Evolutionary conservation across 2,888 invertebrate species (phyloP).

Genomic region (Calephelis perditalis): DNA sequence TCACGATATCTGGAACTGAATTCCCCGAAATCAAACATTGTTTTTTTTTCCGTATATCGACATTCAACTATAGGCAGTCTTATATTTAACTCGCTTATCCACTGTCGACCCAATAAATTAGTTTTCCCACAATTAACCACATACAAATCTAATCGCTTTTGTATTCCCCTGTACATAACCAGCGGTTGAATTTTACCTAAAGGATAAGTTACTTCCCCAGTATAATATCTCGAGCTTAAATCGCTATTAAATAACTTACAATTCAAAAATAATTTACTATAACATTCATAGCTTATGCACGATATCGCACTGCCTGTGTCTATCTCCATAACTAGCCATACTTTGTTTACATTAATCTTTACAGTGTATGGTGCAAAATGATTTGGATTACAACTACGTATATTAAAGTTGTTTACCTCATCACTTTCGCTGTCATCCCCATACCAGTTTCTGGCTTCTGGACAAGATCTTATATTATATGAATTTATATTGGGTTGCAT

Average conservation of each 20-base stretch:
- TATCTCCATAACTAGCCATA: background rate
- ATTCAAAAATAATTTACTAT: background rate
- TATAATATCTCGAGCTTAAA: background rate
- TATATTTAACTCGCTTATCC: slow-evolving; percentile 16
- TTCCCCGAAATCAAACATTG: background rate
- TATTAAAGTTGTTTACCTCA: background rate
- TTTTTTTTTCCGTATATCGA: background rate
- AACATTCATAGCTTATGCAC: background rate
- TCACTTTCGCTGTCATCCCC: background rate
- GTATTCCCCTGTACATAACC: slow-evolving; percentile 15
- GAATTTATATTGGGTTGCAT: background rate
- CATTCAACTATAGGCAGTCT: slow-evolving; percentile 3
- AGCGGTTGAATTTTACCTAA: slow-evolving; percentile 13
- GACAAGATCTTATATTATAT: too few species aligned
- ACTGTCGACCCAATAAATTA: slow-evolving; percentile 27
- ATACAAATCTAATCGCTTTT: too few species aligned
- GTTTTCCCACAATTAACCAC: slow-evolving; percentile 22
- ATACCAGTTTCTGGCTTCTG: background rate
- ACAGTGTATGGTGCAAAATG: background rate
- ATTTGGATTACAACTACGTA: background rate
- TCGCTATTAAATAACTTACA: background rate
- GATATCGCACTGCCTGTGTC: background rate
- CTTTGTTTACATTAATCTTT: background rate
- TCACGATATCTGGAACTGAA: slow-evolving; percentile 15
- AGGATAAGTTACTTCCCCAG: background rate